Evolutionary conservation across 2,888 invertebrate genomes (phyloP).

Genomic region (Pycnomerus fuliginosus): DNA sequence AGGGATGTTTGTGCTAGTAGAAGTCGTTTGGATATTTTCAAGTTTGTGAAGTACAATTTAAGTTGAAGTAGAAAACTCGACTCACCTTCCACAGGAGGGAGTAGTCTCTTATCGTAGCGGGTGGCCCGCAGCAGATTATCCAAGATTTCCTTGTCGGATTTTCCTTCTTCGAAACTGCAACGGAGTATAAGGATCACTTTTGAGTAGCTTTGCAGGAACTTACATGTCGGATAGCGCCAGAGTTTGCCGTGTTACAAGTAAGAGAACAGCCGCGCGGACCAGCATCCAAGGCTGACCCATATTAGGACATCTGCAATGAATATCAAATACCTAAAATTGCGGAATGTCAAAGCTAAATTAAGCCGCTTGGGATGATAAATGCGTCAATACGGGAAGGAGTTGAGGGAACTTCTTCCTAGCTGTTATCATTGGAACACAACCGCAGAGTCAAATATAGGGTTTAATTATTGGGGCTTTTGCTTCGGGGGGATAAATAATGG

Average conservation of each 20-base stretch:
- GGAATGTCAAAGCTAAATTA: conserved; percentile 1
- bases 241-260: conserved; percentile 57
- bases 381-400: background rate
- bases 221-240: conserved; percentile 48
- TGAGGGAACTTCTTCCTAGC: background rate
- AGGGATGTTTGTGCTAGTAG: too few relatives aligned
- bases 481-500: too few relatives aligned
- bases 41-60: too few relatives aligned
- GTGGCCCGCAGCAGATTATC: conserved; percentile 85
- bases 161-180: conserved; percentile 85
- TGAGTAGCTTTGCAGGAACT: conserved; percentile 25
- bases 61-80: too few relatives aligned
- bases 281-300: conserved; percentile 87
- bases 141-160: conserved; percentile 90
- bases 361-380: background rate
- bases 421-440: too few relatives aligned
- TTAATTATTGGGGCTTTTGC: too few relatives aligned
- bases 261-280: conserved; percentile 67
- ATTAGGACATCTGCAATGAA: conserved; percentile 81
- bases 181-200: too few relatives aligned
- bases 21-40: too few relatives aligned
- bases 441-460: too few relatives aligned
- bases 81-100: conserved; percentile 87
- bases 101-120: conserved; percentile 89
- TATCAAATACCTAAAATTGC: conserved; percentile 7